phyloP scores from a whole-genome alignment of 2,113 vertebrate genomes.

The Quiscalus mexicanus region DNA sequence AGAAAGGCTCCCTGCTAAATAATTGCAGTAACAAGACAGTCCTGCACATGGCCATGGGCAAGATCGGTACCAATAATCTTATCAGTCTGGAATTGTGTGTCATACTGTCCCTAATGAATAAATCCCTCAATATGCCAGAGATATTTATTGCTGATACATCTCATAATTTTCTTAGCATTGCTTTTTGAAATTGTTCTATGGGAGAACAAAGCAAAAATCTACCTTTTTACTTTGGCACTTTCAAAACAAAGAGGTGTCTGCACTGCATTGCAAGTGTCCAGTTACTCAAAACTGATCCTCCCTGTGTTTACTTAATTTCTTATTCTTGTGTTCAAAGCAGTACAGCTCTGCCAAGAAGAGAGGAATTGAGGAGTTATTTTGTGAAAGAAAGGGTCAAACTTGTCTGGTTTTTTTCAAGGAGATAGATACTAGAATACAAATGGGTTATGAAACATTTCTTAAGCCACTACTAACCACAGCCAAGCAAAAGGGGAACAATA shows the following conservation, averaged over 20 bases:
- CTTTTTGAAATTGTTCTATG: not conserved
- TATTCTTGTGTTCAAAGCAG: not conserved
- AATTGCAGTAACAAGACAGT: not conserved
- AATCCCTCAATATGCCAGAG: not conserved
- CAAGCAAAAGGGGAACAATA: slow-evolving; percentile 15
- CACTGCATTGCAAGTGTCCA: not conserved
- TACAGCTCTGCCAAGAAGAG: not conserved
- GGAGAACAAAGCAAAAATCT: not conserved
- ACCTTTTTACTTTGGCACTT: not conserved
- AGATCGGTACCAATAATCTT: not conserved
- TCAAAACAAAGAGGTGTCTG: not conserved
- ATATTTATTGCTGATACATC: not conserved
- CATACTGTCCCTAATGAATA: not conserved
- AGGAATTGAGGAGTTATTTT: not conserved
- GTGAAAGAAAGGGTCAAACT: not conserved
- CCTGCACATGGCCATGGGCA: not conserved
- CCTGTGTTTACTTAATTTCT: not conserved
- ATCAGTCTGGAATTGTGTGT: not conserved
- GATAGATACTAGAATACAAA: not conserved
- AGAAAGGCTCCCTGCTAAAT: slow-evolving; percentile 12
- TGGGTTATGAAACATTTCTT: not conserved
- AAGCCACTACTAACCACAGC: not conserved
- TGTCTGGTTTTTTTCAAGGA: not conserved
- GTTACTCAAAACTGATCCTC: not conserved
- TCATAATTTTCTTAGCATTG: not conserved